Conservation (phyloP, 2,797 vertebrate species). For the Lates japonicus region DNA sequence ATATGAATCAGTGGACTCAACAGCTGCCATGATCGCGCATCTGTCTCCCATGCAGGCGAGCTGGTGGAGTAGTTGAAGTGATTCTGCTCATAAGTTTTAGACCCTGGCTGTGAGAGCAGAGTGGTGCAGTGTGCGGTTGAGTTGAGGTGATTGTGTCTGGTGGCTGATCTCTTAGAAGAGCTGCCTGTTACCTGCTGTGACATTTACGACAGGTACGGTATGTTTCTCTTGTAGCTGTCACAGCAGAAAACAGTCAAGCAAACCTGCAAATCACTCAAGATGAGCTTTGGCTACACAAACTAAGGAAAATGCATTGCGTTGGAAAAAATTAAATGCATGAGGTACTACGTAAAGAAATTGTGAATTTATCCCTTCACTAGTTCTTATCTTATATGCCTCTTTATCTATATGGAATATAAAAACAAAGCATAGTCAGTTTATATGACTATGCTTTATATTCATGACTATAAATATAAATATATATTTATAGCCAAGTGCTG, state of each 20-base stretch:
- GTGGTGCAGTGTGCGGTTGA: conserved; percentile 34
- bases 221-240: conserved; percentile 36
- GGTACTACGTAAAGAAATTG: conserved; percentile 45
- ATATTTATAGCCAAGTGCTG: conserved; percentile 15
- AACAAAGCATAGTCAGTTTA: conserved; percentile 31
- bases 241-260: conserved; percentile 33
- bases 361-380: conserved; percentile 61
- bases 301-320: conserved; percentile 33
- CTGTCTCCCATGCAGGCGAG: conserved; percentile 18
- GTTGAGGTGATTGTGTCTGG: conserved; percentile 61
- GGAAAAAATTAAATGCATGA: conserved; percentile 44
- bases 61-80: conserved; percentile 16
- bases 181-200: conserved; percentile 28
- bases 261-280: conserved; percentile 25
- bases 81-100: conserved; percentile 21
- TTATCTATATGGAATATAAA: conserved; percentile 46
- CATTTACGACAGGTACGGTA: conserved; percentile 22
- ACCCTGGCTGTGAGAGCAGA: conserved; percentile 36
- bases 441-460: not conserved
- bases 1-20: conserved; percentile 33
- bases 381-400: conserved; percentile 44
- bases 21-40: conserved; percentile 33
- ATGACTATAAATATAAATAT: not conserved
- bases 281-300: conserved; percentile 29
- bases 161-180: conserved; percentile 41